Base-by-base conservation (phyloP, 2,888 invertebrate species). In the Teinopalpus imperialis region DNA sequence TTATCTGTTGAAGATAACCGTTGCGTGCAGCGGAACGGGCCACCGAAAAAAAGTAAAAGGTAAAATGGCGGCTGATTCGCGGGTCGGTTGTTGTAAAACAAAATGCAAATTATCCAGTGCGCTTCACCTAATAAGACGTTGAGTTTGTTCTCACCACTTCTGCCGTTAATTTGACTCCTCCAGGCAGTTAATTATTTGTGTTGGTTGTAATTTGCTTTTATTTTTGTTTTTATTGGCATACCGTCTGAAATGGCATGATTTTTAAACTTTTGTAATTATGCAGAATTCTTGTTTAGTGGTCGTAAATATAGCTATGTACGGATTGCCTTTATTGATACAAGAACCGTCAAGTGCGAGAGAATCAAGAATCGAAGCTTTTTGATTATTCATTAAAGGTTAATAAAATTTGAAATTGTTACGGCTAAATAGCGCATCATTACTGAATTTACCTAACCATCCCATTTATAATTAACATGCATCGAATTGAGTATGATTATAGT, bases 51-150 rank as follows among this genome's bases (percentile, higher is more conserved):
- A 44, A 31, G 29, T 24, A 26, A 37, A 37, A 37, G 4, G 9
- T 21, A 35, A 41, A 9, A 41, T 41, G 41, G 41, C 41, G 30
- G 24, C 14, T 9, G 36, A 39, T 39, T 37, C 8, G 20, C 44
- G 9, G 26, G 30, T 37, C 18, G 21, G 21, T 30, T 26, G 18
- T 27, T 24, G 31, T 44, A 37, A 44, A 44, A 44, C 31, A 24
- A 37, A 39, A 44, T 26, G 26, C 20, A 37, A 44, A 44, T 39
- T 37, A 26, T 31, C 36, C 30, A 24, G 12, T 37, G 37, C 23
- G 44, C 41, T 31, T 44, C 44, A 9, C 8, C 26, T 44, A 45
- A 45, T 45, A 39, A 32, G 26, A 39, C 20, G 39, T 32, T 43
- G 8, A 16, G 24, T 24, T 30, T 10, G 27, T 34, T 32, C 39